Evolutionary conservation across 2,113 vertebrate species (phyloP).

Genomic region (Cyprinodon brontotheroides): DNA sequence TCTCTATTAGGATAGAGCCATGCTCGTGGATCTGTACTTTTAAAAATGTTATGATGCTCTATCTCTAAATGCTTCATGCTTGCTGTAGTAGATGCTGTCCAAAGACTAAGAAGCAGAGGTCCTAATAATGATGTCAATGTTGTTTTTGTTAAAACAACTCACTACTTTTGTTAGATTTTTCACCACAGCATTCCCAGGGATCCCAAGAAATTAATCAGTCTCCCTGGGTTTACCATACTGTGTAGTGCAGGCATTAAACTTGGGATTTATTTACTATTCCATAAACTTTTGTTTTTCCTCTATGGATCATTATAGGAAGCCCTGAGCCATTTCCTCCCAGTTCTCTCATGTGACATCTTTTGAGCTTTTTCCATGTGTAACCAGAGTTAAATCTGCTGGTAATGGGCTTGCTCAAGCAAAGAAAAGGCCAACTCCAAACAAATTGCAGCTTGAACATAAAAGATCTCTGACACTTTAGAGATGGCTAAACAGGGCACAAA

Average conservation of each 20-base stretch:
- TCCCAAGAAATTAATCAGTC: neutral
- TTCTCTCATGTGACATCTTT: neutral
- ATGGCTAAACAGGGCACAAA: conserved; percentile 31
- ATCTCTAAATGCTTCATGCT: too few species aligned
- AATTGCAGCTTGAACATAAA: conserved; percentile 16
- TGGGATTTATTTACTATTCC: neutral
- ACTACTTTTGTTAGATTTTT: neutral
- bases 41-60: too few species aligned
- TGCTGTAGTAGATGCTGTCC: too few species aligned
- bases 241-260: neutral
- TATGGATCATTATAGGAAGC: neutral
- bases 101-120: too few species aligned
- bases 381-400: conserved; percentile 37
- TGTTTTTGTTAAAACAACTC: too few species aligned
- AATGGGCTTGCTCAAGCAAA: conserved; percentile 33
- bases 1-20: too few species aligned
- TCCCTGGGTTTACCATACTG: neutral
- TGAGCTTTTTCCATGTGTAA: conserved; percentile 16
- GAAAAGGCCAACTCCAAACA: conserved; percentile 13
- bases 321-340: neutral
- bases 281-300: conserved; percentile 1
- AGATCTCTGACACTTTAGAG: conserved; percentile 10
- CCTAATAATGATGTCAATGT: too few species aligned
- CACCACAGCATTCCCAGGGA: neutral
- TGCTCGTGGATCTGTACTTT: too few species aligned